Evolutionary conservation across 2,113 vertebrate species (phyloP).

Genomic region (Spilogale gracilis): DNA sequence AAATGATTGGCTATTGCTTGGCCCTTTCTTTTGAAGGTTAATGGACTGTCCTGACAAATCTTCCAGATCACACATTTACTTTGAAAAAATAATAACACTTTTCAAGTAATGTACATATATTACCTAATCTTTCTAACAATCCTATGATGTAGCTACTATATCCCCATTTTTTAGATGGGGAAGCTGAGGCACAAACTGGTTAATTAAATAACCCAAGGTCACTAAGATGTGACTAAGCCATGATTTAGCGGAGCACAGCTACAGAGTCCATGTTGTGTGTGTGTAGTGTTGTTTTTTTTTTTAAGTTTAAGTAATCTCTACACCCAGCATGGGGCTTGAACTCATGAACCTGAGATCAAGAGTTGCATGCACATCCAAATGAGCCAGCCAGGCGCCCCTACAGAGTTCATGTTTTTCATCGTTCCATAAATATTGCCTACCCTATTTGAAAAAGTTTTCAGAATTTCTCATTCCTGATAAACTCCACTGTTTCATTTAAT

Average conservation of each 20-base stretch:
- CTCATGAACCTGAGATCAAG: neutral
- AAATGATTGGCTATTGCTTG: constrained; percentile 2
- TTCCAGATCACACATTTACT: neutral
- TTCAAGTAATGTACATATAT: neutral
- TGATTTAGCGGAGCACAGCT: neutral
- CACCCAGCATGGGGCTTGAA: neutral
- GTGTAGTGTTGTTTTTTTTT: too few relatives aligned
- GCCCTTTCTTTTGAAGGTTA: neutral
- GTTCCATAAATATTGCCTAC: neutral
- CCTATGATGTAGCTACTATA: neutral
- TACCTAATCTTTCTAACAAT: constrained; percentile 17
- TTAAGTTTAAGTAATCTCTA: neutral
- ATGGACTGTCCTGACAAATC: neutral
- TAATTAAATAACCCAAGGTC: neutral
- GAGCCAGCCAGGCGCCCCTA: neutral
- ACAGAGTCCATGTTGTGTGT: neutral
- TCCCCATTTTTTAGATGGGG: neutral
- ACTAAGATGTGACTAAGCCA: neutral
- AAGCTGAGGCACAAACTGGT: neutral
- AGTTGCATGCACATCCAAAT: neutral
- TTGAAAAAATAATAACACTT: neutral
- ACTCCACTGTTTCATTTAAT: constrained; percentile 8
- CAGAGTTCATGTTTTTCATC: constrained; percentile 3
- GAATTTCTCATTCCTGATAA: constrained; percentile 9
- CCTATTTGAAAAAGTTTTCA: neutral